These are phyloP conservation scores for Melanocharis versteri DNA, from an alignment of 2,113 vertebrate species.

Conservation along the genomic window DNA sequence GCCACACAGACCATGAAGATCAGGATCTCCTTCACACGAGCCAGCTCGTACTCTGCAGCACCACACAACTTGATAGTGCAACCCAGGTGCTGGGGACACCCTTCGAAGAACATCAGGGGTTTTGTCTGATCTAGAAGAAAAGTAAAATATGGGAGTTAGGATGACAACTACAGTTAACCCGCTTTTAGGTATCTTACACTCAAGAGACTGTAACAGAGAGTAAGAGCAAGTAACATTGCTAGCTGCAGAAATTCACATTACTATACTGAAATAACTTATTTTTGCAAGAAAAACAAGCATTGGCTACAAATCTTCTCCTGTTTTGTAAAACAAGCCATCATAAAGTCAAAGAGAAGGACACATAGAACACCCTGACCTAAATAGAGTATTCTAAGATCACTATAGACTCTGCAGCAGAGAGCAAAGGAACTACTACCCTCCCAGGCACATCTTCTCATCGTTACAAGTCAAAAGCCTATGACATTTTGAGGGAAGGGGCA, in stretches of 20 bases:
- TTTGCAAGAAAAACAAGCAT: background rate
- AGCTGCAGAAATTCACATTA: background rate
- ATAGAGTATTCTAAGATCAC: background rate
- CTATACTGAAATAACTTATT: background rate
- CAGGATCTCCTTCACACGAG: conserved; percentile 94
- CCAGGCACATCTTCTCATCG: background rate
- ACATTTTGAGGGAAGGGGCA: background rate
- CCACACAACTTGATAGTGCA: conserved; percentile 95
- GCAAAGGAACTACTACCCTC: background rate
- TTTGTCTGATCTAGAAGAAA: conserved; percentile 83
- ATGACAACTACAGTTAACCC: background rate
- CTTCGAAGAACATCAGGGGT: conserved; percentile 97
- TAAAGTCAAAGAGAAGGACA: background rate
- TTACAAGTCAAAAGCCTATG: background rate
- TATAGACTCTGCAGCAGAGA: background rate
- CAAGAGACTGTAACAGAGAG: background rate
- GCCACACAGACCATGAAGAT: conserved; percentile 95
- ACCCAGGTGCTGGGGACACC: conserved; percentile 89
- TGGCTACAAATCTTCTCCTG: background rate
- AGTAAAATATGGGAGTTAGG: background rate
- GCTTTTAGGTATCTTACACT: background rate
- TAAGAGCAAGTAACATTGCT: background rate
- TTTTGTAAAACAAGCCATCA: background rate
- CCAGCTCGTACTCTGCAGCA: conserved; percentile 90
- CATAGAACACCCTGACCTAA: background rate